Percentiles rank a stretch among this genome's conserved stretches.
Conservation (phyloP, 2,113 vertebrate species). For the Phalacrocorax brasilianus region DNA sequence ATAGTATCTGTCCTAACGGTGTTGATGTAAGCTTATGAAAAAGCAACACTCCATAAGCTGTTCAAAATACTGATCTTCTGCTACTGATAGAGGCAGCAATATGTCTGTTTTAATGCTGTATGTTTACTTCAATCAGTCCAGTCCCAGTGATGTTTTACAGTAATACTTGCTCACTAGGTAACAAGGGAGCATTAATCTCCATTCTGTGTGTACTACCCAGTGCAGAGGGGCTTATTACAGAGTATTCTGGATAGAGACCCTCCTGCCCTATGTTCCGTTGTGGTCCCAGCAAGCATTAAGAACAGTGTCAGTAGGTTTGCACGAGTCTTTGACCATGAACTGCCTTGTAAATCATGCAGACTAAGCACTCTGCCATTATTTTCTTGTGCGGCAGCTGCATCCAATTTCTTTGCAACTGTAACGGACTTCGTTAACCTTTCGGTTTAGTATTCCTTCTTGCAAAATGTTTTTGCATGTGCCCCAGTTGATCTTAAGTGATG, state of each 20-base stretch:
- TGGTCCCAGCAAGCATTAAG: not conserved
- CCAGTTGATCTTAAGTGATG: not conserved
- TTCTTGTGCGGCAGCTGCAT: fast-evolving
- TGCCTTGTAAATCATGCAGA: not conserved
- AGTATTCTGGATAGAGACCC: fast-evolving
- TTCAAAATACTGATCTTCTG: not conserved
- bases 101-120: not conserved
- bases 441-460: not conserved
- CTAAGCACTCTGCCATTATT: not conserved
- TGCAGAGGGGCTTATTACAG: not conserved
- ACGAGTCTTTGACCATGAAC: not conserved
- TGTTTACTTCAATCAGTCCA: not conserved
- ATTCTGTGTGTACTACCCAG: not conserved
- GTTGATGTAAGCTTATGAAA: not conserved
- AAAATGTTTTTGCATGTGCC: not conserved
- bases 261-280: fast-evolving
- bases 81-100: not conserved
- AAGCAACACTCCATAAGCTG: not conserved
- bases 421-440: fast-evolving
- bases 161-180: not conserved
- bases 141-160: not conserved
- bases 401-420: not conserved
- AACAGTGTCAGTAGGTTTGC: not conserved
- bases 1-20: not conserved
- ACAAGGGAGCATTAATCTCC: not conserved